phyloP scores from a whole-genome alignment of 37 sponge, comb jelly and placozoan species.

The Halichondria panicea region DNA sequence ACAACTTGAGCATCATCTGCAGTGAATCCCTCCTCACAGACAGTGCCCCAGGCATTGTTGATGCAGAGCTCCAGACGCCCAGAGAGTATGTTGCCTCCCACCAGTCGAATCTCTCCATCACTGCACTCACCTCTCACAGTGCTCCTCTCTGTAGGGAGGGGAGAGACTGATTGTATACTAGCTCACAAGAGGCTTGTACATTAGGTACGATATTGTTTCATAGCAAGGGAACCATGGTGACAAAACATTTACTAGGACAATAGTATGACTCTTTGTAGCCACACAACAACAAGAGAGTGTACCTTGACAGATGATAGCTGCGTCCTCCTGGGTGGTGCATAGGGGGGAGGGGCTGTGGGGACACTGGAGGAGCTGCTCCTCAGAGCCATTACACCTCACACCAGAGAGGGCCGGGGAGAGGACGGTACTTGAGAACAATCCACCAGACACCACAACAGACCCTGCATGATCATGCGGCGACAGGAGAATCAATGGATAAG shows the following conservation, averaged over 20 bases:
- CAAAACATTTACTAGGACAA: too few relatives aligned
- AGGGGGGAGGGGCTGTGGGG: background rate
- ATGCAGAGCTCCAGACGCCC: conserved; percentile 25
- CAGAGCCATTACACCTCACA: conserved; percentile 24
- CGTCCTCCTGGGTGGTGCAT: conserved; percentile 17
- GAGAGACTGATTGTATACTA: background rate
- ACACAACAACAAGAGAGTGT: too few relatives aligned
- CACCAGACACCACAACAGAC: conserved; percentile 10
- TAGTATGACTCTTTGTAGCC: too few relatives aligned
- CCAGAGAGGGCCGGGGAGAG: background rate
- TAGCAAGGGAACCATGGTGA: too few relatives aligned
- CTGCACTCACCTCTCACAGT: background rate
- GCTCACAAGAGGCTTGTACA: background rate
- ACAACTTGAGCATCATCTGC: conserved; percentile 20
- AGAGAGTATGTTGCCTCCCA: background rate
- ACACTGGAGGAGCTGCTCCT: background rate
- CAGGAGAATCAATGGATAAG: background rate
- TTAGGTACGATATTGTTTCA: background rate
- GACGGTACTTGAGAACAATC: background rate
- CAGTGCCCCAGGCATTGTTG: conserved; percentile 31
- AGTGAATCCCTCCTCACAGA: conserved; percentile 19
- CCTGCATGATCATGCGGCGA: conserved; percentile 5
- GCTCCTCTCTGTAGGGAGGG: too few relatives aligned
- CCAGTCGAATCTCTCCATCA: conserved; percentile 6
- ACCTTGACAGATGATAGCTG: conserved; percentile 45